Evolutionary conservation across 1,140 invertebrate genomes (phyloP), one percentile per base, ranked within the genome.

Genomic region (Brachionus angularis): DNA sequence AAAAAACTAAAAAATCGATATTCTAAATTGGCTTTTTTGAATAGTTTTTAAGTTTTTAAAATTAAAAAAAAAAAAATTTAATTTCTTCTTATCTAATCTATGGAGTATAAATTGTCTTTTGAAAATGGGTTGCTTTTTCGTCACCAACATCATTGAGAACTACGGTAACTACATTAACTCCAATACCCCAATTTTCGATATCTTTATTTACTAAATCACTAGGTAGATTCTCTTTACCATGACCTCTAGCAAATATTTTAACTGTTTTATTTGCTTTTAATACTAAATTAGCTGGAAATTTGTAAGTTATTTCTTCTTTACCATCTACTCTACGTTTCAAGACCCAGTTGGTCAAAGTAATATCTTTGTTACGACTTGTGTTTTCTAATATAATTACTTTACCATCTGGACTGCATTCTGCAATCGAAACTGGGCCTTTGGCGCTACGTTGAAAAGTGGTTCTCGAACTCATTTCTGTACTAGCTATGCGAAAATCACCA

Each of bases 401-500:
- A 52, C 84, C 84, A 73, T 82, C 81, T 2, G 83, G 81, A 50
- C 80, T 77, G 55, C 80, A 82, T 73, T 84, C 83, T 49, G 77
- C 73, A 72, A 85, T 84, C 18, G 81, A 78, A 16, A 84, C 76
- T 29, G 78, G 77, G 1, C 81, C 80, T 70, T 83, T 84, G 18
- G 84, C 83, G 31, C 79, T 83, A 53, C 83, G 77, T 74, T 83
- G 83, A 77, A 82, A 84, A 23, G 84, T 84, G 0, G 84, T 84
- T 72, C 83, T 85, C 25, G 83, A 83, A 18, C 80, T 80, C 39
- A 84, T 82, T 73, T 84, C 83, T 12, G 83, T 83, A 47, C 82
- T 77, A 74, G 83, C 78, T 0, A 81, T 62, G 10, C 77, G 50
- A 64, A 50, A 58, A 42, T 72, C 36, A 18, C 27, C 16, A 12